Percentiles rank a stretch among this genome's conserved stretches.
Evolutionary conservation across 2,113 vertebrate species (phyloP).

Genomic region (Morone saxatilis): DNA sequence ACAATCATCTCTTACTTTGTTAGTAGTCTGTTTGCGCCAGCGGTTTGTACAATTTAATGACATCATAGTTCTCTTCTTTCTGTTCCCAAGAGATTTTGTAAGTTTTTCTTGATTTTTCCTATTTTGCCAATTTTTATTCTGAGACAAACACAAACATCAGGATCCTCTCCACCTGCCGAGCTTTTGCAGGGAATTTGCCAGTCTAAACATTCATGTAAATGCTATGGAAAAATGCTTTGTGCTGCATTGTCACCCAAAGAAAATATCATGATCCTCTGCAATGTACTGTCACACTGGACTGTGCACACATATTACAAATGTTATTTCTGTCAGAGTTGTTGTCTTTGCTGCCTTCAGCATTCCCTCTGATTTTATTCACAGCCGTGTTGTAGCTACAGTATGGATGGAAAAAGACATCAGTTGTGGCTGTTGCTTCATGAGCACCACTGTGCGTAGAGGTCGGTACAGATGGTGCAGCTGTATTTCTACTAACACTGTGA

Average conservation of each 20-base stretch:
- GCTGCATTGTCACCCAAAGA: constrained; percentile 61
- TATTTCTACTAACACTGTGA: constrained; percentile 41
- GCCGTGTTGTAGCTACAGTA: not conserved
- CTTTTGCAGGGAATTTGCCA: constrained; percentile 80
- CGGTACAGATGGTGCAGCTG: constrained; percentile 50
- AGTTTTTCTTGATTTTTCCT: not conserved
- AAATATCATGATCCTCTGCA: constrained; percentile 49
- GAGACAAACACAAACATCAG: constrained; percentile 50
- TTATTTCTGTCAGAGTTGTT: constrained; percentile 55
- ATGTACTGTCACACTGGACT: constrained; percentile 18
- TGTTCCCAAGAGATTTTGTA: accelerated
- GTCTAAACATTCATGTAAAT: constrained; percentile 87
- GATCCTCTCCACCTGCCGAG: constrained; percentile 75
- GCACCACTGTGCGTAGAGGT: constrained; percentile 20
- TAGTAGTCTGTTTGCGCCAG: not conserved
- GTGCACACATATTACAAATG: constrained; percentile 15
- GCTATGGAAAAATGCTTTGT: constrained; percentile 81
- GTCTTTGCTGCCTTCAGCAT: constrained; percentile 29
- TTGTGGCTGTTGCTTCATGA: constrained; percentile 22
- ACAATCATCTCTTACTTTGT: not conserved
- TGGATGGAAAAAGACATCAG: constrained; percentile 15
- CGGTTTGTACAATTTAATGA: not conserved
- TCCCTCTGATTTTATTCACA: not conserved
- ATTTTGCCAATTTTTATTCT: constrained; percentile 26
- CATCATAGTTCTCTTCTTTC: accelerated